Conservation (phyloP, 2,888 invertebrate species). For the Tiliacea citrago region DNA sequence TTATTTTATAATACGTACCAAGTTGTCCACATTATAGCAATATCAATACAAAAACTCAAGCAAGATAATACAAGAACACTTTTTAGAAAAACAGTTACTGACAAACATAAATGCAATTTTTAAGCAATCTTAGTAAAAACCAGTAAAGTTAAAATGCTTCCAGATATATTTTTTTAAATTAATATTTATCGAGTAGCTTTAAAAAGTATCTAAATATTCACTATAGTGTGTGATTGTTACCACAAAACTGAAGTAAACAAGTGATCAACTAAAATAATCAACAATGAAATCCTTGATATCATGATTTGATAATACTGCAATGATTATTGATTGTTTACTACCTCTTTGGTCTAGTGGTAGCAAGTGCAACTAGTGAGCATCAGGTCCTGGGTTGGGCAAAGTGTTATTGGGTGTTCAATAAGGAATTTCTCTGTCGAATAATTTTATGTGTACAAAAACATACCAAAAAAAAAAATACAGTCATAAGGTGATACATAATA, state of each 20-base stretch:
- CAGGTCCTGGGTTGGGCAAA: neutral
- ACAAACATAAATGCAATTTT: neutral
- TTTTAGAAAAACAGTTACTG: neutral
- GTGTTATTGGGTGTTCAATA: neutral
- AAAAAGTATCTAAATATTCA: neutral
- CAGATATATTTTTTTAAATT: neutral
- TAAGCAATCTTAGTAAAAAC: neutral
- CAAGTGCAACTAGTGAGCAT: neutral
- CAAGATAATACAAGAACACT: no score
- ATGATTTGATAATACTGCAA: conserved; percentile 4
- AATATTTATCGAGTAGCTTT: neutral
- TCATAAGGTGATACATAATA: no score
- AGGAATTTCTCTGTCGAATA: neutral
- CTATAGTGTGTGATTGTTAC: neutral
- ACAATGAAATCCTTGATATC: conserved; percentile 4
- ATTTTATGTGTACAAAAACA: no score
- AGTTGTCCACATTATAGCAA: conserved; percentile 1
- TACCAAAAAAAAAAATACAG: no score
- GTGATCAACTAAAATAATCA: neutral
- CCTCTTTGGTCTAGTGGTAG: neutral
- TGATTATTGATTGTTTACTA: neutral
- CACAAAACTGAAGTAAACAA: conserved; percentile 1
- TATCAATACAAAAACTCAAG: neutral
- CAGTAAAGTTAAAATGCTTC: neutral
- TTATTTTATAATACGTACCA: conserved; percentile 8